Conservation (phyloP, 92 coral and sea anemone genomes). For the Ricordea florida region DNA sequence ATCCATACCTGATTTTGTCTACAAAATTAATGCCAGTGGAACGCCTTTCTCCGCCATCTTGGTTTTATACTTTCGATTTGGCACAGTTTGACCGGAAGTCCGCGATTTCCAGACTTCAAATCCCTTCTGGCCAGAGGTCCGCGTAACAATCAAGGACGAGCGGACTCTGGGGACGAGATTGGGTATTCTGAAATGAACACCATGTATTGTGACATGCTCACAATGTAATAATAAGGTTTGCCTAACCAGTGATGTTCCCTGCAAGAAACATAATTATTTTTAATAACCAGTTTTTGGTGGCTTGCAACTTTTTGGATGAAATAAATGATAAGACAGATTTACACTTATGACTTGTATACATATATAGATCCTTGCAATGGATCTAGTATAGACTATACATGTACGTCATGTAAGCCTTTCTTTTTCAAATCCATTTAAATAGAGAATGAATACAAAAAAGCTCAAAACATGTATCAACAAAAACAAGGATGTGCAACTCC, state of each 20-base stretch:
- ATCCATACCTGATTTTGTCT: too few relatives aligned
- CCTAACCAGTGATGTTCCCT: constrained; percentile 21
- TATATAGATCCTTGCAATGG: background rate
- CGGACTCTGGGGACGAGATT: too few relatives aligned
- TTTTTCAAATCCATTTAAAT: constrained; percentile 22
- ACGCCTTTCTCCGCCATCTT: too few relatives aligned
- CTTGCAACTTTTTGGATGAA: constrained; percentile 48
- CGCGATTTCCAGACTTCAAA: too few relatives aligned
- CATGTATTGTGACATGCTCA: constrained; percentile 33
- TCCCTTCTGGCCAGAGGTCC: too few relatives aligned
- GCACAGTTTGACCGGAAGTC: too few relatives aligned
- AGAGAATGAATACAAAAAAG: constrained; percentile 21
- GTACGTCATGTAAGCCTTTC: constrained; percentile 19
- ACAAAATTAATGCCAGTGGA: too few relatives aligned
- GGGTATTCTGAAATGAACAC: constrained; percentile 30
- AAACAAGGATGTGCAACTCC: background rate
- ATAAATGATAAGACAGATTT: constrained; percentile 19
- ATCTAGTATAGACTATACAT: background rate
- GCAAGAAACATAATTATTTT: constrained; percentile 44
- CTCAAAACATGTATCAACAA: background rate
- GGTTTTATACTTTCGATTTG: too few relatives aligned
- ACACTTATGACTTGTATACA: constrained; percentile 1
- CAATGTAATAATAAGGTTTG: constrained; percentile 14
- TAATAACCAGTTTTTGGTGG: constrained; percentile 33
- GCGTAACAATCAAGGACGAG: too few relatives aligned